Conservation (phyloP, 1,140 invertebrate species). For the Philotrypesis tridentata region DNA sequence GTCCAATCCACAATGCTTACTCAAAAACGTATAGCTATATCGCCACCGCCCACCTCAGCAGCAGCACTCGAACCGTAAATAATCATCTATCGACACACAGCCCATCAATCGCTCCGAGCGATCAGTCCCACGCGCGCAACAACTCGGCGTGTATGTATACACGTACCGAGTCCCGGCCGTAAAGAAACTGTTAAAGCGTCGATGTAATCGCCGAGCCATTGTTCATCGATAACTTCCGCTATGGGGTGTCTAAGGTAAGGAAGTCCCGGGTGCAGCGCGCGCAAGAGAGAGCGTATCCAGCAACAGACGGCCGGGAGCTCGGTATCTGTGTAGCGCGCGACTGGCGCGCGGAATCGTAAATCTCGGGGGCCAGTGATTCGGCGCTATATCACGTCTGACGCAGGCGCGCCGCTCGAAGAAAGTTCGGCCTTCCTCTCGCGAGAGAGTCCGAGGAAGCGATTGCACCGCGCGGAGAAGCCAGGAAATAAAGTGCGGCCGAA, state of each 20-base stretch:
- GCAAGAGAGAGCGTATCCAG: not conserved
- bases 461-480: not conserved
- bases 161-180: not conserved
- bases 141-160: too few relatives aligned
- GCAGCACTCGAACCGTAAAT: not conserved
- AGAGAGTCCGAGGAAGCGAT: not conserved
- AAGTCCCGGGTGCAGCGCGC: not conserved
- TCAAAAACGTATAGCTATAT: slow-evolving; percentile 21
- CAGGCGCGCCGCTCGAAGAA: not conserved
- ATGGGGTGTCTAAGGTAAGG: not conserved
- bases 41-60: not conserved
- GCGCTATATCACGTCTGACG: slow-evolving; percentile 39
- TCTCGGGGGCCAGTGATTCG: slow-evolving; percentile 29
- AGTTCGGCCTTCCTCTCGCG: slow-evolving; percentile 4
- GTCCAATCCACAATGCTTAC: too few relatives aligned
- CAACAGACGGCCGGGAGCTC: not conserved
- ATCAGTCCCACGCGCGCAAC: not conserved
- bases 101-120: not conserved
- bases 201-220: slow-evolving; percentile 18
- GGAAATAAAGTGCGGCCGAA: slow-evolving; percentile 18
- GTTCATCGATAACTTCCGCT: slow-evolving; percentile 33
- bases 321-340: not conserved
- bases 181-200: slow-evolving; percentile 2
- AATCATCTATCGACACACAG: not conserved
- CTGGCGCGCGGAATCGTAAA: not conserved